Evolutionary conservation across 2,797 vertebrate species (phyloP).

Genomic region (Coccyzus lansbergi): DNA sequence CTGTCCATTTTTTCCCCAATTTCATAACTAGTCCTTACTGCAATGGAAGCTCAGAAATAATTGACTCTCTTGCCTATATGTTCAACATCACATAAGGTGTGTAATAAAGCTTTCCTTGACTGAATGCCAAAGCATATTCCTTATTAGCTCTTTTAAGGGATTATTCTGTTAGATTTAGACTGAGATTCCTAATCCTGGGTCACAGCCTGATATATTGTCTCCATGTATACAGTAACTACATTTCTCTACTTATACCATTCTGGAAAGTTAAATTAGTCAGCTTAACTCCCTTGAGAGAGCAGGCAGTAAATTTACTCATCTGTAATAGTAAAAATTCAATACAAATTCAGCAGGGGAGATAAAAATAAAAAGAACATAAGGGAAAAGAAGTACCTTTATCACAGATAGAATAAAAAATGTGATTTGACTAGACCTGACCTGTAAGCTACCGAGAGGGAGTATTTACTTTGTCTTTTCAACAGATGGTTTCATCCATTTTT

Average conservation of each 20-base stretch:
- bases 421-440: background rate
- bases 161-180: background rate
- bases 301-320: background rate
- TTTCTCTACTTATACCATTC: background rate
- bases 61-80: background rate
- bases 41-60: background rate
- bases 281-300: background rate
- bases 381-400: background rate
- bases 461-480: background rate
- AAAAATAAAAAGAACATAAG: background rate
- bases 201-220: background rate
- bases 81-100: background rate
- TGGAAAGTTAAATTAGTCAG: background rate
- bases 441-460: background rate
- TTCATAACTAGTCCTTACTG: background rate
- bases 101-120: background rate
- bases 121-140: background rate
- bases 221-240: background rate
- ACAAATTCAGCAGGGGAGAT: background rate
- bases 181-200: background rate
- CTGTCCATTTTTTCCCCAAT: background rate
- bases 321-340: background rate
- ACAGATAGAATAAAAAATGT: background rate
- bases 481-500: background rate
- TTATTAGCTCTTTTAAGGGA: background rate